A percentile compares a stretch with the other conserved stretches of the same genome.
Evolutionary conservation across 2,113 vertebrate genomes (phyloP).

Genomic region (Passerina amoena): DNA sequence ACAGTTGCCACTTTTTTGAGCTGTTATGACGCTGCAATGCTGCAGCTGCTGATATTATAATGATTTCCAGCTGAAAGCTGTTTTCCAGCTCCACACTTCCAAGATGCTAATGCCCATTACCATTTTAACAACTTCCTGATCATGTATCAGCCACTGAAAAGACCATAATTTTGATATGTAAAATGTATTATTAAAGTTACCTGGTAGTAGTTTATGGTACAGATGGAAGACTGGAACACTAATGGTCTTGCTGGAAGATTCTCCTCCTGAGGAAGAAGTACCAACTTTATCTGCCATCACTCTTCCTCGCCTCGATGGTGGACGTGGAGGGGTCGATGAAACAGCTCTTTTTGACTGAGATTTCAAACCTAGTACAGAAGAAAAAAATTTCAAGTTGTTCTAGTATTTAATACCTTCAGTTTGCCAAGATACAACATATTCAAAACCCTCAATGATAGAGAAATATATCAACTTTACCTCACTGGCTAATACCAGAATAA

Average conservation of each 20-base stretch:
- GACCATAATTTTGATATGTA: not conserved
- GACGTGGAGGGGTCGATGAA: constrained; percentile 90
- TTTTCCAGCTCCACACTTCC: not conserved
- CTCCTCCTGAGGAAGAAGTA: constrained; percentile 82
- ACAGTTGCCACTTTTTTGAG: not conserved
- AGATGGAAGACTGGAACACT: constrained; percentile 97
- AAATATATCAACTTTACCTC: not conserved
- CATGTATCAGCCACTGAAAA: not conserved
- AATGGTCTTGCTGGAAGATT: constrained; percentile 92
- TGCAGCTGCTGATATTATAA: not conserved
- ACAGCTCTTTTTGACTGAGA: constrained; percentile 97
- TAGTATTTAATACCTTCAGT: not conserved
- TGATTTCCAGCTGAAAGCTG: not conserved
- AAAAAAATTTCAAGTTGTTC: not conserved
- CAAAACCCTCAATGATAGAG: not conserved
- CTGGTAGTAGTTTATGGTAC: constrained; percentile 92
- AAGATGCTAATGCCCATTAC: not conserved
- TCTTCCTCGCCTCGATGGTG: constrained; percentile 93
- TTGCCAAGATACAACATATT: not conserved
- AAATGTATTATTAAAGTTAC: constrained; percentile 43
- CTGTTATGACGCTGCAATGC: not conserved
- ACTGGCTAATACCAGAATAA: not conserved
- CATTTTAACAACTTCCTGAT: not conserved
- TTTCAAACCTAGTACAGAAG: constrained; percentile 84
- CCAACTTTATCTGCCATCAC: constrained; percentile 91